These are phyloP conservation scores for Drosophila tripunctata DNA, from an alignment of 2,888 invertebrate species.

Conservation along the genomic window DNA sequence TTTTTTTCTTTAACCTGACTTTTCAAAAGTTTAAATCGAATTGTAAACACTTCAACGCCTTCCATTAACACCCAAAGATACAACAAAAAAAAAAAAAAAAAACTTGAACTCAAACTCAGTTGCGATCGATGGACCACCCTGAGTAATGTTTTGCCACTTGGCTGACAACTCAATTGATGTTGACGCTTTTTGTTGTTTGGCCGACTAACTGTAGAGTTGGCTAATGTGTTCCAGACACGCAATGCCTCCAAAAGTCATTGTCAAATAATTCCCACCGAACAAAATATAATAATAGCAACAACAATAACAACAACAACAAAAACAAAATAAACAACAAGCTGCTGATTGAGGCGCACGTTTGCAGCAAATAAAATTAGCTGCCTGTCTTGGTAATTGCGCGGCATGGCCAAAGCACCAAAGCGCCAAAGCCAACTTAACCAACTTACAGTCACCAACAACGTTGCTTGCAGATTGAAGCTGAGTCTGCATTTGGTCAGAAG, in stretches of 20 bases:
- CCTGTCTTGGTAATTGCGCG: conserved; percentile 75
- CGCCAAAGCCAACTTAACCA: conserved; percentile 34
- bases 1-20: background rate
- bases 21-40: conserved; percentile 10
- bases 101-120: no score
- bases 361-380: conserved; percentile 76
- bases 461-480: conserved; percentile 10
- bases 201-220: conserved; percentile 20
- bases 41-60: conserved; percentile 42
- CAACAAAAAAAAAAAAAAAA: no score
- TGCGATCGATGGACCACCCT: conserved; percentile 52
- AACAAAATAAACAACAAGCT: conserved; percentile 21
- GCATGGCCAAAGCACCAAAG: conserved; percentile 54
- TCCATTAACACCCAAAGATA: conserved; percentile 37
- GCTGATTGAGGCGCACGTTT: conserved; percentile 63
- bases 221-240: conserved; percentile 65
- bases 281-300: conserved; percentile 16
- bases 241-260: conserved; percentile 58
- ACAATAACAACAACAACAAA: conserved; percentile 12
- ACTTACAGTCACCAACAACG: conserved; percentile 44
- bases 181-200: conserved; percentile 15
- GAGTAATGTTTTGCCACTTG: conserved; percentile 56
- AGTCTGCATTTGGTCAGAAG: conserved; percentile 42
- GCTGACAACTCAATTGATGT: conserved; percentile 70
- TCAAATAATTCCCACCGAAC: conserved; percentile 61